Base-by-base conservation (phyloP, 2,888 invertebrate genomes). In the Drosophila austrosaltans region DNA sequence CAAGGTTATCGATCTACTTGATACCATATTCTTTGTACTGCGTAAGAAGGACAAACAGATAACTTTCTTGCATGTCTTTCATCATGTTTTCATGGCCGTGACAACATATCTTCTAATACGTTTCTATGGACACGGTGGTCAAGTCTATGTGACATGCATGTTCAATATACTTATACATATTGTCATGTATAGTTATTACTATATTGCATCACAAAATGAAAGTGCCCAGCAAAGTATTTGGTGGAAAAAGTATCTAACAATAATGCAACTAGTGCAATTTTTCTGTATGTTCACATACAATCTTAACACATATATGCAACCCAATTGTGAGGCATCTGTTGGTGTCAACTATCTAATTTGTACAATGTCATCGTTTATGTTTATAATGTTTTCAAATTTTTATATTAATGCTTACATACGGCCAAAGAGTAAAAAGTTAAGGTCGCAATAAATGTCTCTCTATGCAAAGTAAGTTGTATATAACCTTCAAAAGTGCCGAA, bases 21-120 rank as follows among this genome's bases (percentile, higher is more conserved):
- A 85, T 48, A 81, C 86, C 0, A 8, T 81, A 1, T 81, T 85
- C 42, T 77, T 81, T 12, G 86, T 82, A 6, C 71, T 82, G 1
- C 69, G 88, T 8, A 82, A 82, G 61, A 82, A 74, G 48, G 68
- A 82, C 20, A 63, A 77, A 6, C 81, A 81, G 32, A 70, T 81
- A 36, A 63, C 81, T 12, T 28, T 40, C 1, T 69, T 85, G 12
- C 81, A 81, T 65, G 63, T 81, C 1, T 67, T 80, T 16, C 81
- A 81, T 54, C 81, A 81, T n/a, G 20, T 63, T 1, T 40, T 22
- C n/a, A 82, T 85, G 81, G 25, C 66, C 2, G n/a, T n/a, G 0
- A 12, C 53, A 1, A 10, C 25, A 0, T 85, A 70, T n/a, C 2
- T 32, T 1, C 7, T 72, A 5, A 8, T 70, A 4, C 60, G 75